Conservation (phyloP, 2,888 invertebrate species). For the Taenaris catops region DNA sequence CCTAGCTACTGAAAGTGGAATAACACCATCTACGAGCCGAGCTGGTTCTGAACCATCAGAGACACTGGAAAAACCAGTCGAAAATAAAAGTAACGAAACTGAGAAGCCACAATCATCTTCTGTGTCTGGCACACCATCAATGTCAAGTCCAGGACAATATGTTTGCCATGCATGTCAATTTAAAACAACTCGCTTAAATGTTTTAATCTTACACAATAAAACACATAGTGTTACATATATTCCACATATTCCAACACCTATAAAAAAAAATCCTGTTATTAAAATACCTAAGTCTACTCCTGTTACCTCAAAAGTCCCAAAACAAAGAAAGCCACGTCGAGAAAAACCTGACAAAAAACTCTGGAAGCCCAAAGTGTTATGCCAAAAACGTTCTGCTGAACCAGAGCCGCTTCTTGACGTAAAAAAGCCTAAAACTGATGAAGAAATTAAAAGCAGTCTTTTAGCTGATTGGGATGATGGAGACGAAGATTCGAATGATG, state of each 20-base stretch:
- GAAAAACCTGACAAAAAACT: conserved; percentile 49
- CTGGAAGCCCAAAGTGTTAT: conserved; percentile 46
- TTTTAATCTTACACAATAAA: conserved; percentile 86
- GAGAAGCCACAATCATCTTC: conserved; percentile 25
- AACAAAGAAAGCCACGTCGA: conserved; percentile 46
- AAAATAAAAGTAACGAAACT: conserved; percentile 25
- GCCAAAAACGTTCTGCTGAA: conserved; percentile 59
- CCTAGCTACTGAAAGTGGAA: conserved; percentile 31
- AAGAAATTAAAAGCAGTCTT: conserved; percentile 84
- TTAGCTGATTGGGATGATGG: conserved; percentile 89
- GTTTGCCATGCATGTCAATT: conserved; percentile 83
- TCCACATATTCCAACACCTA: conserved; percentile 64
- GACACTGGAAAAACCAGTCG: conserved; percentile 25
- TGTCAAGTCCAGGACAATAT: conserved; percentile 61
- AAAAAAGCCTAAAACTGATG: conserved; percentile 78
- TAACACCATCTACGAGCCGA: conserved; percentile 45
- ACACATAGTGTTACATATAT: conserved; percentile 80
- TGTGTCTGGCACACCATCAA: conserved; percentile 34
- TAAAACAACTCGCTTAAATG: conserved; percentile 84
- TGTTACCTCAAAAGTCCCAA: conserved; percentile 43
- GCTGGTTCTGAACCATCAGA: conserved; percentile 34
- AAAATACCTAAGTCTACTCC: conserved; percentile 43
- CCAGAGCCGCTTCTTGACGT: conserved; percentile 40
- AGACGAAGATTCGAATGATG: conserved; percentile 61
- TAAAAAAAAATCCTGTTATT: conserved; percentile 44